Base-by-base conservation (phyloP, 2,113 vertebrate species). In the Amblyopsis rosae region DNA sequence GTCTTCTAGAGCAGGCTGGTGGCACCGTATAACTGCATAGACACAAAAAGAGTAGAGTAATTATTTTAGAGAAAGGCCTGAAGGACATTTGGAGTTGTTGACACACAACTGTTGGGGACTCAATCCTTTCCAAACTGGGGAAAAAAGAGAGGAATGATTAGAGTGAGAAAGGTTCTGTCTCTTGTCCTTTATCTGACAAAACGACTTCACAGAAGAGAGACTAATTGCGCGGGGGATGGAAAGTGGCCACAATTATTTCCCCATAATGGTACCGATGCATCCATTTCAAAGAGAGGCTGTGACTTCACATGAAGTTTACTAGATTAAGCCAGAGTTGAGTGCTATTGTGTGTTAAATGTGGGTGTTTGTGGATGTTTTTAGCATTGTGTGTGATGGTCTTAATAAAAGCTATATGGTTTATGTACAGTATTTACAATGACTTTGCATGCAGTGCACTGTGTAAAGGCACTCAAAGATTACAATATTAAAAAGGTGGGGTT, bases 161-260 rank as follows among this genome's bases (percentile, higher is more conserved):
- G 80, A 85, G 75, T 76, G 73, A 84, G 72, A 86, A 85, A 87
- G 83, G 87, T 86, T 87, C 53, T 62, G 60, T 65, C 69, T 82
- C 75, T 76, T 77, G 81, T 82, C 77, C 76, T 80, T 86, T 76
- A 79, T 80, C 56, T 74, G 71, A 80, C 72, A 76, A 77, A 41
- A 86, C 71, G 70, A 87, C 84, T 83, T 84, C 84, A 82, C 75
- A 84, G 81, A 88, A 73, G 63, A 84, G 72, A 78, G 77, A 80
- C 75, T 89, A 88, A 91, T 87, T 88, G 79, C 54, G 16, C 59
- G 47, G 72, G 61, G 77, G 77, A 87, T 82, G 69, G 87, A 87
- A 87, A 88, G 85, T 84, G 79, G 77, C 72, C 74, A 82, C 77
- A 89, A 90, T 89, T 90, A 89, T 89, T 87, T 82, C 80, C 70